phyloP scores from a whole-genome alignment of 2,888 invertebrate genomes.

The Noctua comes region DNA sequence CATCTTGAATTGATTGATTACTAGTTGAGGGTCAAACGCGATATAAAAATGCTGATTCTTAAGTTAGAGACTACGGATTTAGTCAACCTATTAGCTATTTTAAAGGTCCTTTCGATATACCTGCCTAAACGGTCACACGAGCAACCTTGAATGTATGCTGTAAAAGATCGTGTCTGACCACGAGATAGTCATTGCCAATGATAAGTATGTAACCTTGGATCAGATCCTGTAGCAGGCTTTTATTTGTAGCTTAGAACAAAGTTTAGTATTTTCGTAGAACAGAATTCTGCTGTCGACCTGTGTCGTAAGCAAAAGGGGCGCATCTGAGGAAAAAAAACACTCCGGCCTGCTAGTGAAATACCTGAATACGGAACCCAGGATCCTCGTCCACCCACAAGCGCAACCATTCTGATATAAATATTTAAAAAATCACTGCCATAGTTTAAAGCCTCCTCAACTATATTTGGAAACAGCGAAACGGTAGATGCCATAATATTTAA shows the following conservation, averaged over 20 bases:
- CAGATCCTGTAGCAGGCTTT: conserved; percentile 23
- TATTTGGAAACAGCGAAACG: background rate
- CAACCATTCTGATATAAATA: background rate
- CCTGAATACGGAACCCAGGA: background rate
- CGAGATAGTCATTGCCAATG: conserved; percentile 29
- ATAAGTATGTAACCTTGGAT: conserved; percentile 38
- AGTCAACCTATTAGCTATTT: background rate
- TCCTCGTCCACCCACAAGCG: background rate
- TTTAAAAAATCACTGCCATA: background rate
- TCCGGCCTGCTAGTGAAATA: no score
- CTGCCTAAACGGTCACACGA: background rate
- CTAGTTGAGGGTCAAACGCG: background rate
- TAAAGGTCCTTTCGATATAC: background rate
- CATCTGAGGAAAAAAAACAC: background rate
- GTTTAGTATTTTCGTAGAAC: background rate
- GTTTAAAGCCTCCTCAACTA: background rate
- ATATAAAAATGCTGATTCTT: background rate
- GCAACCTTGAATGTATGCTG: conserved; percentile 27
- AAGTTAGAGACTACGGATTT: background rate
- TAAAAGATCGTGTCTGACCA: conserved; percentile 35
- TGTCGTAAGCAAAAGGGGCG: background rate
- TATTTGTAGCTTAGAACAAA: background rate
- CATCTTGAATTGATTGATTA: background rate
- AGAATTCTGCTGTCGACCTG: background rate
- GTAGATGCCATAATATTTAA: conserved; percentile 14